These are phyloP conservation scores for Solenopsis invicta DNA, from an alignment of 1,140 invertebrate species.

Conservation along the genomic window DNA sequence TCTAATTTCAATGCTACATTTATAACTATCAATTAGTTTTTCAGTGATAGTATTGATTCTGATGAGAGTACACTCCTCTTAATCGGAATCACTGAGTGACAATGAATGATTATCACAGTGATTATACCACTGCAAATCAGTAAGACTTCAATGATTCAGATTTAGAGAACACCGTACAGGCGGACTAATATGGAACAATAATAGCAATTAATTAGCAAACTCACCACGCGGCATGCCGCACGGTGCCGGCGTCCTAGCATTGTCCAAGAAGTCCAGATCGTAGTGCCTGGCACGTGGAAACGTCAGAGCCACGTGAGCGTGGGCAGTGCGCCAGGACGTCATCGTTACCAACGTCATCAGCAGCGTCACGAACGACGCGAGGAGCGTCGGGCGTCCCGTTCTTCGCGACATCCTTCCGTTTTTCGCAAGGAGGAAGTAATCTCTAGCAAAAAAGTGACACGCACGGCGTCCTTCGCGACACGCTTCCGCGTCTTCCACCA, in stretches of 20 bases:
- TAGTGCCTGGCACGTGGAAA: slow-evolving; percentile 95
- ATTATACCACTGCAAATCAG: too few species aligned
- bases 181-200: not conserved
- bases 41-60: too few species aligned
- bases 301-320: slow-evolving; percentile 93
- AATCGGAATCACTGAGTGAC: too few species aligned
- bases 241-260: slow-evolving; percentile 94
- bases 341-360: slow-evolving; percentile 75
- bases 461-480: slow-evolving; percentile 15
- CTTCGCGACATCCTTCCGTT: slow-evolving; percentile 63
- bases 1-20: too few species aligned
- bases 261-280: slow-evolving; percentile 98
- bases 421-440: slow-evolving; percentile 15
- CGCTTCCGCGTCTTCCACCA: slow-evolving; percentile 23
- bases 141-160: too few species aligned
- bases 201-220: slow-evolving; percentile 65
- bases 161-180: too few species aligned
- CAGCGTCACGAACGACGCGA: slow-evolving; percentile 43
- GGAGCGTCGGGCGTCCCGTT: slow-evolving; percentile 64
- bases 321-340: slow-evolving; percentile 75
- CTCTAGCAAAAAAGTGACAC: not conserved
- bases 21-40: too few species aligned
- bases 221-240: slow-evolving; percentile 99
- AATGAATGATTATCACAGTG: too few species aligned
- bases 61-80: too few species aligned